phyloP scores from a whole-genome alignment of 2,113 vertebrate species.

The Hystrix cristata region DNA sequence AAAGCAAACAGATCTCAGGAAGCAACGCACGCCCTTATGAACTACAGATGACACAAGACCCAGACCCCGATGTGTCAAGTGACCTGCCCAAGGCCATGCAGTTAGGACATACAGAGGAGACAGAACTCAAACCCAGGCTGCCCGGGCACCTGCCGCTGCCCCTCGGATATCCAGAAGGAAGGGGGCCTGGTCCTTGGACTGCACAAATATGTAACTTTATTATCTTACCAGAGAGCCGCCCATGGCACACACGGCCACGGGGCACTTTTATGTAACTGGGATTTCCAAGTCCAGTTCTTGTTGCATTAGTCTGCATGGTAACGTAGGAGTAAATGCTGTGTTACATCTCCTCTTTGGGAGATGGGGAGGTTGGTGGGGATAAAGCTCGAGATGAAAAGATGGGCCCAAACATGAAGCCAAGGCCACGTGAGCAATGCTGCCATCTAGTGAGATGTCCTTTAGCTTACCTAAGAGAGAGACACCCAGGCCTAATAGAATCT shows the following conservation, averaged over 20 bases:
- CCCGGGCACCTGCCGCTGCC: no score
- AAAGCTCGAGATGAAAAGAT: background rate
- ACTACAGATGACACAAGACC: background rate
- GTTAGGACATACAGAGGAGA: background rate
- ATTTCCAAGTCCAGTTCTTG: background rate
- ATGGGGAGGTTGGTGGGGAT: background rate
- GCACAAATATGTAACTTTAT: background rate
- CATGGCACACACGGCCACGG: fast-evolving
- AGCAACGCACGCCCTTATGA: background rate
- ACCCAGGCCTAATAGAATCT: no score
- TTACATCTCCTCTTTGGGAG: background rate
- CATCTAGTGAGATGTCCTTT: constrained; percentile 67
- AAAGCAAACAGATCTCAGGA: background rate
- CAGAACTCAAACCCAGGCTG: background rate
- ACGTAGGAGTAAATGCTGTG: background rate
- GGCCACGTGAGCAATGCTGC: constrained; percentile 64
- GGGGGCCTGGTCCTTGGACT: background rate
- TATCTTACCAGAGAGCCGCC: background rate
- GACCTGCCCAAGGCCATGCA: background rate
- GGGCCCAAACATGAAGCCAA: background rate
- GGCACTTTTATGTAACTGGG: background rate
- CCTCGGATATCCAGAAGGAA: background rate
- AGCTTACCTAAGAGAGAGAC: background rate
- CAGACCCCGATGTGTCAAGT: background rate
- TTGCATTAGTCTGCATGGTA: fast-evolving